These are phyloP conservation scores for Papilio machaon DNA, from an alignment of 1,140 invertebrate species.

Conservation along the genomic window DNA sequence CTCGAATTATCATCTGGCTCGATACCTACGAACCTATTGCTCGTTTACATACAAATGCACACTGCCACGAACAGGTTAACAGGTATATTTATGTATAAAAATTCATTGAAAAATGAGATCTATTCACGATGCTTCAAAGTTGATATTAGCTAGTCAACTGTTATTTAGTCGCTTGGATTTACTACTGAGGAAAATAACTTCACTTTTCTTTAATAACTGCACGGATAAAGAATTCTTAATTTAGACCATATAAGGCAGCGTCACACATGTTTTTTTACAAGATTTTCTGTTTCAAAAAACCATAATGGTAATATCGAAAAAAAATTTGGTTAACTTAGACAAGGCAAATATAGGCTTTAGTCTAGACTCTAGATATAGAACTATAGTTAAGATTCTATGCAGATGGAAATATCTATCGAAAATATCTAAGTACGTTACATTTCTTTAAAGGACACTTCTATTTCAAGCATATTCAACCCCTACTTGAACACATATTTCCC, in stretches of 20 bases:
- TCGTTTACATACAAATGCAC: conserved; percentile 35
- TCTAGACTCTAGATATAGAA: too few species aligned
- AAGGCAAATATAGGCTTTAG: neutral
- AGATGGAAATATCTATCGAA: neutral
- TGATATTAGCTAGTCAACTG: neutral
- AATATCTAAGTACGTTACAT: neutral
- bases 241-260: too few species aligned
- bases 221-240: neutral
- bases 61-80: neutral
- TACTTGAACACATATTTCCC: neutral
- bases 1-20: conserved; percentile 33
- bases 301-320: neutral
- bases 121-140: neutral
- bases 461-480: neutral
- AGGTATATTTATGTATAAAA: neutral
- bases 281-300: neutral
- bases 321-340: neutral
- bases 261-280: too few species aligned
- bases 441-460: neutral
- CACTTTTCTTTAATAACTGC: too few species aligned
- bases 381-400: too few species aligned
- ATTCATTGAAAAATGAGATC: neutral
- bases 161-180: neutral
- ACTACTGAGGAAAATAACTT: neutral
- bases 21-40: conserved; percentile 20